Conservation (phyloP, 2,888 invertebrate genomes). For the Drosophila mulleri region DNA sequence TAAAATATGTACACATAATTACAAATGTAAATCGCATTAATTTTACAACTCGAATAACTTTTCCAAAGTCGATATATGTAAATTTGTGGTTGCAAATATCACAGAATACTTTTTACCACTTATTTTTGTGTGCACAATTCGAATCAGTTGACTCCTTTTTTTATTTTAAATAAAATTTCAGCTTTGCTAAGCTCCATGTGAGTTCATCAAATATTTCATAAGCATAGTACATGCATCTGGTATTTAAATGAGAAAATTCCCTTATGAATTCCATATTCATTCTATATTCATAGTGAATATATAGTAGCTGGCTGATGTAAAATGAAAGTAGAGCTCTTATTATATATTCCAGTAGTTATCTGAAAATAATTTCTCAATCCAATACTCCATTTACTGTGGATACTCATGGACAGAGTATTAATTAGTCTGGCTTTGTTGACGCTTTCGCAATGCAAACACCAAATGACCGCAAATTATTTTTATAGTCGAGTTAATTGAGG, state of each 20-base stretch:
- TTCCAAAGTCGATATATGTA: constrained; percentile 61
- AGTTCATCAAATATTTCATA: not conserved
- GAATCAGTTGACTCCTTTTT: constrained; percentile 8
- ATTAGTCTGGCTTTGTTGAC: constrained; percentile 11
- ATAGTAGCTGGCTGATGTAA: not conserved
- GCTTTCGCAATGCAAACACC: constrained; percentile 33
- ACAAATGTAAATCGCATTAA: constrained; percentile 77
- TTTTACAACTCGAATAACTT: constrained; percentile 58
- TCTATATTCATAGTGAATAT: not conserved
- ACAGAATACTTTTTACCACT: constrained; percentile 33
- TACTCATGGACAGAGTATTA: constrained; percentile 17
- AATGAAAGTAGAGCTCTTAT: not conserved
- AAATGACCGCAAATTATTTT: constrained; percentile 75
- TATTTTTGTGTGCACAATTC: constrained; percentile 13
- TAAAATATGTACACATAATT: constrained; percentile 78
- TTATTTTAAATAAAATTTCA: not conserved
- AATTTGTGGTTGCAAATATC: constrained; percentile 72
- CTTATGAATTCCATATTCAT: not conserved
- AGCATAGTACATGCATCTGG: not conserved
- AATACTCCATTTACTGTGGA: not conserved
- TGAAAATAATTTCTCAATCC: not conserved
- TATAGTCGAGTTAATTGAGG: constrained; percentile 76
- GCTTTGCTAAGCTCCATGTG: not conserved
- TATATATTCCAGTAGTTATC: not conserved
- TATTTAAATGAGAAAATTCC: not conserved